Evolutionary conservation across 2,797 vertebrate species (phyloP).

Genomic region (Acanthurus leucopareius): DNA sequence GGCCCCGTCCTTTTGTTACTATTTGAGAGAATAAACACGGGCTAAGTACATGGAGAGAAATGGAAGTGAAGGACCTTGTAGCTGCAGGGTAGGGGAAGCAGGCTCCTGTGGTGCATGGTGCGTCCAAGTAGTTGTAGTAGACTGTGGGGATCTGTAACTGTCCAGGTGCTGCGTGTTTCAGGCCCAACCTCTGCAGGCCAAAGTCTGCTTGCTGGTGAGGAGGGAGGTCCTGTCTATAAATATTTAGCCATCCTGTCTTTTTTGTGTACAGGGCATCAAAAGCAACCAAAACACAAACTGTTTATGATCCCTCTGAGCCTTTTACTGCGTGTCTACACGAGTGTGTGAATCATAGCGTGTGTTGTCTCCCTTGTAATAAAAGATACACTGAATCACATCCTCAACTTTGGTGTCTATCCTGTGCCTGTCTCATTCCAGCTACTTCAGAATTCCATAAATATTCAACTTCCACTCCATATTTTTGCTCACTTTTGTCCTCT

Average conservation of each 20-base stretch:
- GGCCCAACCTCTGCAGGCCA: slow-evolving; percentile 58
- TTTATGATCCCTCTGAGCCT: slow-evolving; percentile 59
- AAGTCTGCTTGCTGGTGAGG: slow-evolving; percentile 56
- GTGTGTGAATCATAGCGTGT: slow-evolving; percentile 29
- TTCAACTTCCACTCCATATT: slow-evolving; percentile 41
- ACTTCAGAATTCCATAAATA: slow-evolving; percentile 70
- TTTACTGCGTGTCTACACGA: slow-evolving; percentile 31
- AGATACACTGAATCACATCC: slow-evolving; percentile 57
- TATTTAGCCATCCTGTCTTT: slow-evolving; percentile 62
- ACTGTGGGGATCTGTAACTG: slow-evolving; percentile 82
- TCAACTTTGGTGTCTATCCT: slow-evolving; percentile 38
- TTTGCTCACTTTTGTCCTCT: slow-evolving; percentile 45
- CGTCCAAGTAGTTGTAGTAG: slow-evolving; percentile 71
- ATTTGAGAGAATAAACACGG: slow-evolving; percentile 79
- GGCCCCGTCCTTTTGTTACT: slow-evolving; percentile 79
- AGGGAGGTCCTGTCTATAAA: slow-evolving; percentile 72
- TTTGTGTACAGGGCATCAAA: slow-evolving; percentile 55
- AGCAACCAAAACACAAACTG: slow-evolving; percentile 70
- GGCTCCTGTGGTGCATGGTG: slow-evolving; percentile 60
- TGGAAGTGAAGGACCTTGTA: slow-evolving; percentile 42
- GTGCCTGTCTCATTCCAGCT: slow-evolving; percentile 54
- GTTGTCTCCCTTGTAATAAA: slow-evolving; percentile 51
- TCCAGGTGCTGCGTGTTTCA: slow-evolving; percentile 77
- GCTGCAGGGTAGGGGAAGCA: slow-evolving; percentile 38
- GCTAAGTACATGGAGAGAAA: slow-evolving; percentile 63